phyloP scores from a whole-genome alignment of 2,888 invertebrate species.

The Marasmarcha lunaedactyla region DNA sequence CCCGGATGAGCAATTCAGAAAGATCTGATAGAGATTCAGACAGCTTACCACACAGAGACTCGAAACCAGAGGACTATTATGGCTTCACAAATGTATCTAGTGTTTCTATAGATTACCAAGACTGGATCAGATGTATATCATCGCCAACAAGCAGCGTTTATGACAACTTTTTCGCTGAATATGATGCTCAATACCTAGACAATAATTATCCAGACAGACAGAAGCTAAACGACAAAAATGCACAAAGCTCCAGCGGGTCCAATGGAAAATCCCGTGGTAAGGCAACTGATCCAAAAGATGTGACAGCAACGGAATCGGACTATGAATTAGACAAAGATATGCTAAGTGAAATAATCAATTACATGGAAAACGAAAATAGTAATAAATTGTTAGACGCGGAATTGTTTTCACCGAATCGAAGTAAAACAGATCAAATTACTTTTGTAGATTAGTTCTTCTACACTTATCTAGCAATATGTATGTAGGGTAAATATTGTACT shows the following conservation, averaged over 20 bases:
- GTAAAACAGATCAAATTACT: conserved; percentile 36
- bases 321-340: conserved; percentile 24
- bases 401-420: conserved; percentile 39
- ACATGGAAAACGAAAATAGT: conserved; percentile 29
- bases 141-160: conserved; percentile 40
- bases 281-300: background rate
- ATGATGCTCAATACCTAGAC: conserved; percentile 30
- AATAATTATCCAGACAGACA: conserved; percentile 26
- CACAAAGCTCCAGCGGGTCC: background rate
- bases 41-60: conserved; percentile 27
- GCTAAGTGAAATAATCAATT: conserved; percentile 54
- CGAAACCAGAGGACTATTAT: conserved; percentile 37
- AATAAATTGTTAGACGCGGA: conserved; percentile 28
- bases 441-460: conserved; percentile 41
- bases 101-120: conserved; percentile 43
- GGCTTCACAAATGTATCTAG: conserved; percentile 47
- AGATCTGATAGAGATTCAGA: conserved; percentile 36
- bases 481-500: no score
- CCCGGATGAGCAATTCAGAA: conserved; percentile 39
- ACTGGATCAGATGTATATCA: conserved; percentile 44
- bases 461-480: no score
- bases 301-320: background rate
- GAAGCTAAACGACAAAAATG: conserved; percentile 14
- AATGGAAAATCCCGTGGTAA: background rate
- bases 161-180: conserved; percentile 37